A percentile compares a stretch with the other conserved stretches of the same genome.
These are phyloP conservation scores for Pelosia muscerda DNA, from an alignment of 2,888 invertebrate species.

Conservation along the genomic window DNA sequence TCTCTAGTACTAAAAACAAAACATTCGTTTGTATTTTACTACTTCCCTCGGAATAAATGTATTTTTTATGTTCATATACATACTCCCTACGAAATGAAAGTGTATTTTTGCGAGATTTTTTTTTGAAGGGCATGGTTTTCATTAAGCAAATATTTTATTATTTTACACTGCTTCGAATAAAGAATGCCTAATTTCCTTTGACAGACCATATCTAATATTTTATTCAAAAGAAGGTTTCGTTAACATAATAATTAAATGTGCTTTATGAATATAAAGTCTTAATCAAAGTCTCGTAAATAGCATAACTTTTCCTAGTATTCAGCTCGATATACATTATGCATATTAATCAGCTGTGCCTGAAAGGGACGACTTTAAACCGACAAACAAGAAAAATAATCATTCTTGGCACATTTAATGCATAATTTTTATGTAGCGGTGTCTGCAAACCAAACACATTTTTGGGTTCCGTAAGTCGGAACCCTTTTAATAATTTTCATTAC, in stretches of 20 bases:
- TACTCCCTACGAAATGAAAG: conserved; percentile 56
- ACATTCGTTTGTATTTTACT: conserved; percentile 83
- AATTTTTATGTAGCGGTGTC: conserved; percentile 24
- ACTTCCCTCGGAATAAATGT: conserved; percentile 76
- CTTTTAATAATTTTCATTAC: no score
- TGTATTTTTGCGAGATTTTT: conserved; percentile 24
- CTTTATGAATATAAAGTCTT: conserved; percentile 85
- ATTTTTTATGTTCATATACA: conserved; percentile 70
- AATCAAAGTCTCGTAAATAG: conserved; percentile 81
- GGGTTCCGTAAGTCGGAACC: not conserved
- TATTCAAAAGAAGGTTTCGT: conserved; percentile 85
- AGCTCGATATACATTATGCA: conserved; percentile 80
- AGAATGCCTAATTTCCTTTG: conserved; percentile 79
- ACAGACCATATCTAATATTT: conserved; percentile 80
- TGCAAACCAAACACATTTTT: conserved; percentile 28
- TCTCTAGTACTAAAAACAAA: conserved; percentile 81
- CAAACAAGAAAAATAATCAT: conserved; percentile 54
- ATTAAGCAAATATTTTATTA: conserved; percentile 61
- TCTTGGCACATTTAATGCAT: conserved; percentile 45
- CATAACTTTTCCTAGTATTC: conserved; percentile 80
- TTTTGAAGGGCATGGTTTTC: conserved; percentile 41
- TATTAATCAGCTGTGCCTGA: conserved; percentile 70
- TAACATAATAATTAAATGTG: conserved; percentile 86
- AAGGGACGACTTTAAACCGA: conserved; percentile 48
- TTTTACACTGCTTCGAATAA: conserved; percentile 63